A percentile compares a stretch with the other conserved stretches of the same genome.
These are phyloP conservation scores for Mormyrops attenuatus DNA, from an alignment of 2,797 vertebrate genomes.

Conservation along the genomic window DNA sequence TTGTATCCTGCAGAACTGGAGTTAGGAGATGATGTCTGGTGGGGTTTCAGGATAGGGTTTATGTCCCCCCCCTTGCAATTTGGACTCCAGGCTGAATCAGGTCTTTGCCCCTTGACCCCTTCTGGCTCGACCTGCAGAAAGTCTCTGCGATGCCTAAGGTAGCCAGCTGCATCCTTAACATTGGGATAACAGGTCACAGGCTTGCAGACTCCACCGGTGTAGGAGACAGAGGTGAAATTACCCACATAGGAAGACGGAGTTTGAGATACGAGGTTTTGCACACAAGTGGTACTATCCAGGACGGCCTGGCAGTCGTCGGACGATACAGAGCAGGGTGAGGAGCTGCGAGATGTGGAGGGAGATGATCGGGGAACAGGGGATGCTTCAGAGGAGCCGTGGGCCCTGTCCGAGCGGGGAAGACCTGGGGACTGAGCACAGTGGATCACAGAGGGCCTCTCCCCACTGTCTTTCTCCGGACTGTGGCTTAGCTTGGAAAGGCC, in stretches of 20 bases:
- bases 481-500: constrained; percentile 28
- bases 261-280: constrained; percentile 27
- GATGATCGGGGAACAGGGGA: constrained; percentile 51
- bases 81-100: constrained; percentile 46
- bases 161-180: constrained; percentile 35
- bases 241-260: constrained; percentile 20
- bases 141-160: constrained; percentile 37
- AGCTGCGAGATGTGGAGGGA: constrained; percentile 54
- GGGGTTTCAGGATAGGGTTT: constrained; percentile 30
- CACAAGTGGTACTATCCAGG: constrained; percentile 40
- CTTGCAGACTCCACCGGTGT: constrained; percentile 37
- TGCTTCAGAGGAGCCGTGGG: constrained; percentile 53
- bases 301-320: constrained; percentile 55
- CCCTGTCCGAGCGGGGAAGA: constrained; percentile 39
- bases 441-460: constrained; percentile 51
- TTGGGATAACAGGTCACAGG: constrained; percentile 37
- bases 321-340: constrained; percentile 56
- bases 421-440: constrained; percentile 51
- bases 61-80: constrained; percentile 35
- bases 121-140: constrained; percentile 26
- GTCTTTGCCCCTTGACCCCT: constrained; percentile 38
- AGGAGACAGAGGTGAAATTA: constrained; percentile 29
- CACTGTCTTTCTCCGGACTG: constrained; percentile 43
- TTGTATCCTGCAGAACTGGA: constrained; percentile 36
- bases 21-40: constrained; percentile 21